Conservation (phyloP, 2,797 vertebrate genomes). For the Acestrorhynchus altus region DNA sequence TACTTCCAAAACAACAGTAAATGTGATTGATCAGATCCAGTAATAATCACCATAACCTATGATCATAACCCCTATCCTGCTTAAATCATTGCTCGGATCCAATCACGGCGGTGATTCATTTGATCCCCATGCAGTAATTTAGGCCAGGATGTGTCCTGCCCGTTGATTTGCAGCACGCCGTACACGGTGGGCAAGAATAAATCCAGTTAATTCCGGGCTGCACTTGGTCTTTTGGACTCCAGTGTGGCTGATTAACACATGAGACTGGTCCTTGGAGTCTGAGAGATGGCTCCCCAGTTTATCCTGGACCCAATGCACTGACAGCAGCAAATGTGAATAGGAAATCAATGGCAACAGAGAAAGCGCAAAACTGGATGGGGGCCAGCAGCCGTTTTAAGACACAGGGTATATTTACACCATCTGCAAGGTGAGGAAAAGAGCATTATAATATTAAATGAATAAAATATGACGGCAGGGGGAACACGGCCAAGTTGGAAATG, state of each 20-base stretch:
- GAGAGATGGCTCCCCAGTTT: constrained; percentile 56
- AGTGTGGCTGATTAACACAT: constrained; percentile 51
- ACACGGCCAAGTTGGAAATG: constrained; percentile 53
- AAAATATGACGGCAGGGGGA: constrained; percentile 71
- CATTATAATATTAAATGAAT: constrained; percentile 75
- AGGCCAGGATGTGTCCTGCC: constrained; percentile 11
- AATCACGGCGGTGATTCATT: constrained; percentile 4
- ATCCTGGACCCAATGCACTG: constrained; percentile 56
- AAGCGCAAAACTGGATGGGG: constrained; percentile 62
- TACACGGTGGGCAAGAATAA: constrained; percentile 32
- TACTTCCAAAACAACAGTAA: not conserved
- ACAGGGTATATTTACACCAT: constrained; percentile 58
- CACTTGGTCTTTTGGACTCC: constrained; percentile 39
- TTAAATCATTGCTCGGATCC: constrained; percentile 30
- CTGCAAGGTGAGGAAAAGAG: constrained; percentile 63
- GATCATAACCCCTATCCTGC: constrained; percentile 20
- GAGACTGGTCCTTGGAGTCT: constrained; percentile 51
- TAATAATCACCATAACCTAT: constrained; percentile 28
- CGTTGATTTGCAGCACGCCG: constrained; percentile 42
- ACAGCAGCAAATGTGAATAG: constrained; percentile 62
- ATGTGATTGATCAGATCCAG: constrained; percentile 9
- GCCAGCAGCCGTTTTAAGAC: constrained; percentile 65
- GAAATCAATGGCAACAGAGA: constrained; percentile 61
- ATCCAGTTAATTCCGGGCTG: constrained; percentile 51
- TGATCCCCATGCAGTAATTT: constrained; percentile 35